These are phyloP conservation scores for Etheostoma nigrum DNA, from an alignment of 2,797 vertebrate genomes.

Conservation along the genomic window DNA sequence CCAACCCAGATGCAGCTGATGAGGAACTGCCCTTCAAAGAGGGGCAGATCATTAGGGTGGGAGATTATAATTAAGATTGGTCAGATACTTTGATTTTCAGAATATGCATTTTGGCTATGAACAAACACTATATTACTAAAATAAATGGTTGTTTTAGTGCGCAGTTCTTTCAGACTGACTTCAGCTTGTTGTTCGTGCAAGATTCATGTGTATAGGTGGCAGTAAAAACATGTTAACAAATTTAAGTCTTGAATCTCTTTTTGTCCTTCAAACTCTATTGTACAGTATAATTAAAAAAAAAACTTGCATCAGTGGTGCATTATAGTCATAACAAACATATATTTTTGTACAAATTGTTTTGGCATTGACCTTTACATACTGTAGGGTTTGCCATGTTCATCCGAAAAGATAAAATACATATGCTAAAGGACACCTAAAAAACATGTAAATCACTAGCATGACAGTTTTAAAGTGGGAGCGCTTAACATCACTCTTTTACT, in stretches of 20 bases:
- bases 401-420: not conserved
- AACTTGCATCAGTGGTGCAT: not conserved
- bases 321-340: not conserved
- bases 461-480: not conserved
- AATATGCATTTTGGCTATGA: not conserved
- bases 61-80: constrained; percentile 19
- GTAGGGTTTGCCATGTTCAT: not conserved
- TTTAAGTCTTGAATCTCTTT: not conserved
- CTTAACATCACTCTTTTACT: constrained; percentile 1
- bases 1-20: constrained; percentile 95
- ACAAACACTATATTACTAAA: not conserved
- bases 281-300: not conserved
- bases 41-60: constrained; percentile 93
- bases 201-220: not conserved
- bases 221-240: not conserved
- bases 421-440: not conserved
- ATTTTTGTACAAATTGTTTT: not conserved
- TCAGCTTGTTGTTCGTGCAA: not conserved
- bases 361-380: not conserved
- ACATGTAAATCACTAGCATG: not conserved
- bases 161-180: not conserved
- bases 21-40: constrained; percentile 98
- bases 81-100: not conserved
- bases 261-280: not conserved
- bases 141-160: not conserved